Base-by-base conservation (phyloP, 2,797 vertebrate genomes). In the Mycteria americana region DNA sequence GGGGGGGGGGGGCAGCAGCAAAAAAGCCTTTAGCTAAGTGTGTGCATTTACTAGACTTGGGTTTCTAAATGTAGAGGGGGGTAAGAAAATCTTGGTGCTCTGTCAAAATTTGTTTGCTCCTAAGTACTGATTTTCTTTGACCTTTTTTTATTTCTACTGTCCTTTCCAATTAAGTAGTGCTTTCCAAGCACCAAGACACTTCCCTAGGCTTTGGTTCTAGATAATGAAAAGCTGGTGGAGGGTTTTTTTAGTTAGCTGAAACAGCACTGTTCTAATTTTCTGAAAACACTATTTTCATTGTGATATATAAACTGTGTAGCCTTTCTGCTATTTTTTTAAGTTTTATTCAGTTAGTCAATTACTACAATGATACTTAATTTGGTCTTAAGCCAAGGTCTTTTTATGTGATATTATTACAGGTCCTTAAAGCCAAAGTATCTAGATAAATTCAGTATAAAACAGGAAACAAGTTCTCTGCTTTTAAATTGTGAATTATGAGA, bases 1-100 rank as follows among this genome's bases (percentile, higher is more conserved):
- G 10, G 30, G 3, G 30, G 19, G 2, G 13, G 8, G 1, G 5
- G 2, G 5, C n/a, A 9, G 2, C 12, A 69, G 12, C 24, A 81
- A 53, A 75, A 10, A 15, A 41, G 22, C 7, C 59, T 68, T 50
- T 68, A 50, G 10, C 14, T 8, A 62, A 43, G 11, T 23, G 21
- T 39, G 60, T 74, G 37, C 13, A 13, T 76, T 31, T 56, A 6
- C 39, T 37, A 27, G 28, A 31, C 9, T 46, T 33, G 3, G 13
- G 18, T 62, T n/a, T 11, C 24, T 74, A 43, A 59, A 41, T 46
- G 21, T 28, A 25, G 37, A 17, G 33, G 17, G 18, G 12, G 3
- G 22, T 89, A 22, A 59, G 50, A 77, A 84, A 65, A 43, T 48
- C 35, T 51, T 50, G 9, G 4, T 70, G 27, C 16, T 89, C 46